Evolutionary conservation across 1,140 invertebrate genomes (phyloP).

Genomic region (Drosophila bocki): DNA sequence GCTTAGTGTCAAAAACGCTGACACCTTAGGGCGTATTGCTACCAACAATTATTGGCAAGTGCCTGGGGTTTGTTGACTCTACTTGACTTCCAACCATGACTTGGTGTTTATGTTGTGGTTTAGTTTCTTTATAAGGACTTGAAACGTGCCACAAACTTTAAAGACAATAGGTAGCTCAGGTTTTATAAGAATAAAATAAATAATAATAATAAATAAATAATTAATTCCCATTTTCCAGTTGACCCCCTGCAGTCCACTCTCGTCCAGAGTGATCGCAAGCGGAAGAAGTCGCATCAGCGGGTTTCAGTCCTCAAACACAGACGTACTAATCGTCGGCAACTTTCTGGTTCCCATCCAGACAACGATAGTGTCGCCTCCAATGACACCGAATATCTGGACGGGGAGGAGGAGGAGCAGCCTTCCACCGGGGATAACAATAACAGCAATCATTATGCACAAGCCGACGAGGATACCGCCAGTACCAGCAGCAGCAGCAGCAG

Average conservation of each 20-base stretch:
- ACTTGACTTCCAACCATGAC: slow-evolving; percentile 22
- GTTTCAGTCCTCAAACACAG: slow-evolving; percentile 41
- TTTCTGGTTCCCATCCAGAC: slow-evolving; percentile 20
- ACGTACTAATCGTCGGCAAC: slow-evolving; percentile 16
- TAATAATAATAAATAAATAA: too few relatives aligned
- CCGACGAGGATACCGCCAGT: slow-evolving; percentile 16
- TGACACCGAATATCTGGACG: slow-evolving; percentile 41
- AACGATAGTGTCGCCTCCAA: slow-evolving; percentile 25
- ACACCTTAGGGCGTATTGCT: slow-evolving; percentile 43
- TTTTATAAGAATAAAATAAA: too few relatives aligned
- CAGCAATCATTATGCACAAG: slow-evolving; percentile 11
- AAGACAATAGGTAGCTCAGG: too few relatives aligned
- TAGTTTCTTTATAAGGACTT: neutral
- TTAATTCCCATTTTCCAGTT: slow-evolving; percentile 17
- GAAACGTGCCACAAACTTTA: too few relatives aligned
- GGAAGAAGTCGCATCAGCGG: slow-evolving; percentile 36
- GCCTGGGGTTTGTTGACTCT: slow-evolving; percentile 43
- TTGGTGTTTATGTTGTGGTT: slow-evolving; percentile 10
- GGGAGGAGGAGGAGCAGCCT: slow-evolving; percentile 2
- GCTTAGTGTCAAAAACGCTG: slow-evolving; percentile 55
- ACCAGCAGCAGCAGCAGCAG: slow-evolving; percentile 3
- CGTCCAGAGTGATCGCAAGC: slow-evolving; percentile 44
- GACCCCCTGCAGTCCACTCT: slow-evolving; percentile 45
- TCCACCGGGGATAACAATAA: neutral
- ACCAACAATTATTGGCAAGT: slow-evolving; percentile 70